Evolutionary conservation across 2,113 vertebrate species (phyloP).

Genomic region (Panthera uncia): DNA sequence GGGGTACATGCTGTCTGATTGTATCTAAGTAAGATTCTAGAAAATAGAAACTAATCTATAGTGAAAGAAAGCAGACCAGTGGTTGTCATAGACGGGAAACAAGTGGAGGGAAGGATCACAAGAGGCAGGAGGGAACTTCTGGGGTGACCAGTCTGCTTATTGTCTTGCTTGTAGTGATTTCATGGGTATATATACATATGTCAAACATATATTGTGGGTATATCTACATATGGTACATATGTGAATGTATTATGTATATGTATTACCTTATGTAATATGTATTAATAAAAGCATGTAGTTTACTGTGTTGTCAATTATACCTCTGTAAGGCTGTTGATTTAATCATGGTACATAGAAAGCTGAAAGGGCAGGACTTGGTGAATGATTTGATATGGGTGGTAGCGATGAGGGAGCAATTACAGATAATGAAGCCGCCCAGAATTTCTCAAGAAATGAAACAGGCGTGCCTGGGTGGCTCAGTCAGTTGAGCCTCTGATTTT

Average conservation of each 20-base stretch:
- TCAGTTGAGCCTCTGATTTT: not conserved
- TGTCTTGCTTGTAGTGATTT: not conserved
- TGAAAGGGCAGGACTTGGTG: not conserved
- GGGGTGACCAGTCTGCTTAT: not conserved
- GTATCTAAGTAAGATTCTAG: not conserved
- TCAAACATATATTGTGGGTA: not conserved
- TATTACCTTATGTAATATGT: not conserved
- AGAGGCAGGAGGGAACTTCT: not conserved
- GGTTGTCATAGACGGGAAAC: not conserved
- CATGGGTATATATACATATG: fast-evolving
- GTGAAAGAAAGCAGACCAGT: not conserved
- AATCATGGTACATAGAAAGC: not conserved
- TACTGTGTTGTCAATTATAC: not conserved
- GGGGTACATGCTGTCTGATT: not conserved
- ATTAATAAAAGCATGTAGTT: not conserved
- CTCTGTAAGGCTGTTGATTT: not conserved
- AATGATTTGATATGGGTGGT: not conserved
- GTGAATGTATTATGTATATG: too few species aligned
- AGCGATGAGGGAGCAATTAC: not conserved
- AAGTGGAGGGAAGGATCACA: not conserved
- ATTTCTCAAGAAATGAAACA: not conserved
- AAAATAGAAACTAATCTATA: not conserved
- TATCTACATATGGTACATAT: too few species aligned
- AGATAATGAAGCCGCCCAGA: not conserved
- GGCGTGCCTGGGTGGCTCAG: not conserved